phyloP scores from a whole-genome alignment of 2,888 invertebrate species.

The Pocota personata region DNA sequence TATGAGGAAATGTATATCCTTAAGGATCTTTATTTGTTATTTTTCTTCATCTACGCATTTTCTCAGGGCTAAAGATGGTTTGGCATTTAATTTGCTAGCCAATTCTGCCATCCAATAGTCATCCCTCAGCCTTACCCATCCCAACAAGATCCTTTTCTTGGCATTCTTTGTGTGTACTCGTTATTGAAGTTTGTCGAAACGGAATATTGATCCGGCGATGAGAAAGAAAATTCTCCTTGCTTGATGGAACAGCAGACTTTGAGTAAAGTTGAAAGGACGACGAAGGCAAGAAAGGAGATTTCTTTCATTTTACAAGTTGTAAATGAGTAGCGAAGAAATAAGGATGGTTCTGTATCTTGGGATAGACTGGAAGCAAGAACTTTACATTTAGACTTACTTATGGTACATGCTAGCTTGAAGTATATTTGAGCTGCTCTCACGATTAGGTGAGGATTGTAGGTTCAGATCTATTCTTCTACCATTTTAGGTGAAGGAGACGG shows the following conservation, averaged over 20 bases:
- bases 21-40: constrained; percentile 34
- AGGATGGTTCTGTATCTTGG: neutral
- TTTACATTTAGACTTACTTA: neutral
- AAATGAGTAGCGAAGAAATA: neutral
- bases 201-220: constrained; percentile 47
- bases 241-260: constrained; percentile 18
- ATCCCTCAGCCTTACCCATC: constrained; percentile 23
- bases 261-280: neutral
- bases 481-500: too few species aligned
- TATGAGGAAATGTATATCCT: constrained; percentile 37
- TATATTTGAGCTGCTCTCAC: neutral
- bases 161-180: constrained; percentile 15
- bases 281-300: neutral
- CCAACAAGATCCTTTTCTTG: constrained; percentile 30
- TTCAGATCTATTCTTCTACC: too few species aligned
- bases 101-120: constrained; percentile 47
- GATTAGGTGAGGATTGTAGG: too few species aligned
- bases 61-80: constrained; percentile 36
- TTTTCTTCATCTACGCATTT: constrained; percentile 41
- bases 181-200: constrained; percentile 26
- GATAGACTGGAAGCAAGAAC: neutral
- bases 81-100: constrained; percentile 50
- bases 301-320: neutral
- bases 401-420: too few species aligned
- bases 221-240: constrained; percentile 11